Base-by-base conservation (phyloP, 2,797 vertebrate species). In the Enteromius anoplus region DNA sequence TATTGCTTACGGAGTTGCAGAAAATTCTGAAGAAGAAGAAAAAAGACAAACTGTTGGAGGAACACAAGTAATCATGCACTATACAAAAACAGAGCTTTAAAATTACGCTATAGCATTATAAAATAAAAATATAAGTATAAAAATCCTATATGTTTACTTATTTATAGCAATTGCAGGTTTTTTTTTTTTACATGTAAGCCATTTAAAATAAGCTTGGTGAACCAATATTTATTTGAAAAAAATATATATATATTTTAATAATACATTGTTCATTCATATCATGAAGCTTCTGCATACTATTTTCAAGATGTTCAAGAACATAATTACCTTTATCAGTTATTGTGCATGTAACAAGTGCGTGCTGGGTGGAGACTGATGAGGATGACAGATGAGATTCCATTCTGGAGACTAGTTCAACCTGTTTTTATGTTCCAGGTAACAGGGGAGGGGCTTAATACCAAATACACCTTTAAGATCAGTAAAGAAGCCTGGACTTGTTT, bases 341-440 rank as follows among this genome's bases (percentile, higher is more conserved):
- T 49, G 29, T n/a, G 69, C 2, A 60, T 62, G 26, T 23, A 47
- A 6, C 1, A 49, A 14, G 29, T 49, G 12, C 5, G 34, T 23
- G 6, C 21, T 55, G 34, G 34, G 81, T 76, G 72, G n/a, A 26
- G 45, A 75, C 3, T 65, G 26, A 65, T 10, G 32, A 68, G 8
- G 72, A 17, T 0, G 4, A 58, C n/a, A n/a, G 49, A 49, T 11
- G 34, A 76, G 72, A 82, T 82, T 82, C 71, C 80, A 26, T 5
- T 0, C 8, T n/a, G n/a, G 4, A 53, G 34, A 69, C 71, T 32
- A 49, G 71, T 76, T 23, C 62, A 76, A 82, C 81, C 72, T 68
- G 81, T 82, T 82, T 75, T 17, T 8, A 32, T 45, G 23, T 55
- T 42, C 2, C 10, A 45, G 6, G 47, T 58, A 29, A 55, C 21